Base-by-base conservation (phyloP, 2,888 invertebrate species). In the Parnassius glacialis region DNA sequence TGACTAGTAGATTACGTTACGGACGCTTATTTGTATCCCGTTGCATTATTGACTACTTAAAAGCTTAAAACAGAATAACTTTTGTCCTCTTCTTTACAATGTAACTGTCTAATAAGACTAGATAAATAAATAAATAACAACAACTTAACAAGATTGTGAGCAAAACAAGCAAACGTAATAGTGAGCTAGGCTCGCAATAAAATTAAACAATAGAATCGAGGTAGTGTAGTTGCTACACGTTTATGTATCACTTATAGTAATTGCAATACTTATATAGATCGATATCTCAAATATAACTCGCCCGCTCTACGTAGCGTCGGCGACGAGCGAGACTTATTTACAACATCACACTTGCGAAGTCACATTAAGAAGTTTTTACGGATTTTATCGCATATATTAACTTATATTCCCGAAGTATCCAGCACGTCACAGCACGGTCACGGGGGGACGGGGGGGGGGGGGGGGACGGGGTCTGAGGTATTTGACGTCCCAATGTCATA, bases 341-440 rank as follows among this genome's bases (percentile, higher is more conserved):
- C 87, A 88, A 84, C 82, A 90, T 90, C 88, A 89, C 90, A 90
- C 88, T 88, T 84, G 83, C 84, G 85, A 75, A 87, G 90, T 88
- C 88, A 90, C 90, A 85, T 88, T 80, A 78, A 85, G 84, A 20
- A 20, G 20, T 20, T 20, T 20, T 20, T 20, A 20, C 20, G 20
- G 20, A 20, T 20, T 20, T 20, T 20, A 20, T 20, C 20, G 20
- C 20, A 2, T 20, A 20, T 20, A 20, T 20, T 20, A 20, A 20
- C 20, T 20, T 20, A 20, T 20, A 20, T 20, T 20, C 20, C 20
- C 2, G 20, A 20, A 20, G 20, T 20, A 20, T 20, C 20, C 2
- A 20, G 20, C 20, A 20, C 20, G 1, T 20, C 2, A 20, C 1
- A 20, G 20, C 20, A 20, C 2, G 20, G 20, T 20, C 20, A 20